Conservation (phyloP, 2,113 vertebrate species). For the Lamprotornis superbus region DNA sequence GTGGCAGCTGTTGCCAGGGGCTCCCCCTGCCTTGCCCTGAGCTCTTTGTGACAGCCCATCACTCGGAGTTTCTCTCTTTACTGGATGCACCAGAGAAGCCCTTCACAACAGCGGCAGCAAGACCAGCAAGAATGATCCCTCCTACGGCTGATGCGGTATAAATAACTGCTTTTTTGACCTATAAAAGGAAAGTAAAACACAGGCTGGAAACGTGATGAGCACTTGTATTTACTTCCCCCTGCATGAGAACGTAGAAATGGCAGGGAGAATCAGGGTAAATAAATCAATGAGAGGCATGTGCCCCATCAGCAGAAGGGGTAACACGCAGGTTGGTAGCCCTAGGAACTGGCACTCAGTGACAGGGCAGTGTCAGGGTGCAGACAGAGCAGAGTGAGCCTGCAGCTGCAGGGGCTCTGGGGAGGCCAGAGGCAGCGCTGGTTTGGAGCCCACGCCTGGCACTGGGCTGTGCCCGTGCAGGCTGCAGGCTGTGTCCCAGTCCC, state of each 20-base stretch:
- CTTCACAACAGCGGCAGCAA: not conserved
- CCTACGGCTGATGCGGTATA: too few relatives aligned
- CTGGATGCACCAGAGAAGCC: not conserved
- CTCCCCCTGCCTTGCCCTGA: not conserved
- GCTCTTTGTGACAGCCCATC: not conserved
- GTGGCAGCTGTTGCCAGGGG: accelerated
- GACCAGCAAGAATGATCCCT: too few relatives aligned
- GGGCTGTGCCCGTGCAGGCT: too few relatives aligned
- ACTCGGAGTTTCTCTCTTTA: not conserved
- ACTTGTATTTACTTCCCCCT: not conserved
- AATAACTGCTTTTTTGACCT: not conserved
- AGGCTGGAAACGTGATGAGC: not conserved
- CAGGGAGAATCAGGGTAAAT: not conserved
- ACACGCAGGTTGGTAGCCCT: accelerated
- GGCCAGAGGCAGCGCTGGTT: too few relatives aligned
- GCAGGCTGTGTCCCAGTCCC: not conserved
- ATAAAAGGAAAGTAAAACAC: not conserved
- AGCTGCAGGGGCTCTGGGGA: too few relatives aligned
- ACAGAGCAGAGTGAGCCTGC: too few relatives aligned
- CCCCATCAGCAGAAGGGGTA: too few relatives aligned
- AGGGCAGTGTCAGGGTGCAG: too few relatives aligned
- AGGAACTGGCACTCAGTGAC: too few relatives aligned
- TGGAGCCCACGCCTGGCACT: too few relatives aligned
- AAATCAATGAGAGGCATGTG: not conserved
- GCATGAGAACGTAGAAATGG: not conserved